These are phyloP conservation scores for Chaetodon trifasciatus DNA, from an alignment of 2,797 vertebrate species.

Conservation along the genomic window DNA sequence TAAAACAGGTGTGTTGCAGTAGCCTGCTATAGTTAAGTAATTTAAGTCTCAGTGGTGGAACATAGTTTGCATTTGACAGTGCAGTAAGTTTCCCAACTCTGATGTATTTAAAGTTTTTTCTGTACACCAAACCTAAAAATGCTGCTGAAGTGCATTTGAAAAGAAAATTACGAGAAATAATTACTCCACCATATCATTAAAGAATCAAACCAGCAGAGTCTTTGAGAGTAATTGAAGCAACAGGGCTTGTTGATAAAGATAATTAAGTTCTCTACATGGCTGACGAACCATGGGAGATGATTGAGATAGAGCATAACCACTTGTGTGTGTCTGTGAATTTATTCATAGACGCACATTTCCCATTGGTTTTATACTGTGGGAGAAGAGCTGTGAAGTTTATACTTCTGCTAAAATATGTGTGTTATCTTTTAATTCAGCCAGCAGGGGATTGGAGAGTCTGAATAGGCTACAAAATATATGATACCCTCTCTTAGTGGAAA, in stretches of 20 bases:
- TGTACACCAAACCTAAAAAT: not conserved
- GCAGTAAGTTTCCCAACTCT: not conserved
- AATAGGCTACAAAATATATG: not conserved
- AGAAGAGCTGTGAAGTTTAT: slow-evolving; percentile 9
- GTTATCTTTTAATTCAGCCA: slow-evolving; percentile 21
- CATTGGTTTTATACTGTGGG: slow-evolving; percentile 1
- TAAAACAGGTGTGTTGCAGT: not conserved
- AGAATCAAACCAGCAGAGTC: not conserved
- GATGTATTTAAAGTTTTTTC: not conserved
- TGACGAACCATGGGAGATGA: slow-evolving; percentile 25
- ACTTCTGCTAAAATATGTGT: slow-evolving; percentile 3
- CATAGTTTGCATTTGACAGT: not conserved
- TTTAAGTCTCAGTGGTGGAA: not conserved
- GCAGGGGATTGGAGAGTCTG: not conserved
- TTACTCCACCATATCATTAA: slow-evolving; percentile 13
- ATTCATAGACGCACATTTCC: not conserved
- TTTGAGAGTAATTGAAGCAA: slow-evolving; percentile 13
- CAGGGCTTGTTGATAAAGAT: slow-evolving; percentile 41
- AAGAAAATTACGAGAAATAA: slow-evolving; percentile 12
- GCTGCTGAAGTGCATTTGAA: not conserved
- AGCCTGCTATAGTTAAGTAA: not conserved
- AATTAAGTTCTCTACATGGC: slow-evolving; percentile 50
- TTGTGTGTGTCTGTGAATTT: slow-evolving; percentile 1
- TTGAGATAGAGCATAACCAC: not conserved
- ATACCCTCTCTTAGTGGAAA: slow-evolving; percentile 6